Evolutionary conservation across 2,888 invertebrate genomes (phyloP), one percentile per base, ranked within the genome.

Genomic region (Lobophora halterata): DNA sequence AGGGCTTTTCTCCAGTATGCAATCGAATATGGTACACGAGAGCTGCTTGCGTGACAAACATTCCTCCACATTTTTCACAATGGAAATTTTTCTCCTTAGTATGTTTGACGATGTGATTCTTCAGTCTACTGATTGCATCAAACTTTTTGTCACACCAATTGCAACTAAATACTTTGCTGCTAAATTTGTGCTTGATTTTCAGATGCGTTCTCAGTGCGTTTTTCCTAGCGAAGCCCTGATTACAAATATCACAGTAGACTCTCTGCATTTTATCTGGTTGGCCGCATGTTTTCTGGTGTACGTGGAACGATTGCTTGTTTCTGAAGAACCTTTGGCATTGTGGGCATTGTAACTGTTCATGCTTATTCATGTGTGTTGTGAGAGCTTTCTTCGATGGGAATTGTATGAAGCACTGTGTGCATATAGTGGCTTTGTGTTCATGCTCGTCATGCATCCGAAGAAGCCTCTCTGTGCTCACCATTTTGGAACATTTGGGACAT

Each of bases 1-100:
- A 85, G 0, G 85, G 85, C 18, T 58, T 62, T 34, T 86, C 85
- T 0, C 85, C 85, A 0, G 85, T 85, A 39, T 86, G 85, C 1
- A 80, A 52, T n/a, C 85, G 58, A 1, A 58, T 69, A 38, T 86
- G 85, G 27, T 79, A 78, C 0, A 71, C 55, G 14, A 85, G 57
- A 1, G 85, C 81, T 1, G 78, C 71, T 27, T 61, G 62, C 0
- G 81, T 74, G 0, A 85, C 82, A 57, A 83, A 86, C 32, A 67
- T 73, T 0, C 72, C 71, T 1, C 75, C 75, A 48, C 85, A 86
- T 6, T 67, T 60, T 1, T 64, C 64, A 58, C 85, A 86, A 6
- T 65, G 59, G 20, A 74, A 83, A 14, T 82, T 82, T 9, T 61
- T 65, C 35, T 79, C 83, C 19, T 64, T 76, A 0, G 85, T 86